phyloP scores from a whole-genome alignment of 2,888 invertebrate species.

The Drosophila lutescens region DNA sequence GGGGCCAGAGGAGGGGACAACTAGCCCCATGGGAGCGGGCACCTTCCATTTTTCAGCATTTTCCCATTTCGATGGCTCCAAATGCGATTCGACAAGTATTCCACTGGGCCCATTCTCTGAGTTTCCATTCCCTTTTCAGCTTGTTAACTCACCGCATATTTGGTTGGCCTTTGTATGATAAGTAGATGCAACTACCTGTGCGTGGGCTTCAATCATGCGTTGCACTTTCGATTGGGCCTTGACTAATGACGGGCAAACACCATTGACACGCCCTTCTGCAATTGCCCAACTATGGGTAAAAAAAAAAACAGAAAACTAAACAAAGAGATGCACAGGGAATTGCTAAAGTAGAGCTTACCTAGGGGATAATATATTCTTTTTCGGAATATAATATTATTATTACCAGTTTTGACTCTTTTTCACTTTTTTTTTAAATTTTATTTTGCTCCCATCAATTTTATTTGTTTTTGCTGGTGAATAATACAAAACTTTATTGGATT shows the following conservation, averaged over 20 bases:
- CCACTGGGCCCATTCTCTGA: slow-evolving; percentile 42
- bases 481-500: too few relatives aligned
- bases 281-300: slow-evolving; percentile 24
- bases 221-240: slow-evolving; percentile 56
- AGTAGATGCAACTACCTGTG: slow-evolving; percentile 36
- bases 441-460: too few relatives aligned
- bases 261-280: slow-evolving; percentile 50
- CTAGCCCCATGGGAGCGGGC: neutral
- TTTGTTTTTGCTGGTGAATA: too few relatives aligned
- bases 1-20: neutral
- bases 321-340: slow-evolving; percentile 2
- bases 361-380: neutral
- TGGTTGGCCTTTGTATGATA: slow-evolving; percentile 8
- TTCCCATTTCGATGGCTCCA: slow-evolving; percentile 41
- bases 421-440: too few relatives aligned
- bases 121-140: slow-evolving; percentile 18
- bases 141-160: slow-evolving; percentile 10
- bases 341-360: neutral
- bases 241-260: slow-evolving; percentile 68
- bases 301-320: slow-evolving; percentile 6
- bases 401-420: too few relatives aligned
- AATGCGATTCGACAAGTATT: slow-evolving; percentile 65
- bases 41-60: slow-evolving; percentile 52
- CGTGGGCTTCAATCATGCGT: slow-evolving; percentile 51
- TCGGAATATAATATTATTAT: too few relatives aligned